A percentile compares a stretch with the other conserved stretches of the same genome.
Evolutionary conservation across 2,888 invertebrate genomes (phyloP).

Genomic region (Drosophila aldrichi): DNA sequence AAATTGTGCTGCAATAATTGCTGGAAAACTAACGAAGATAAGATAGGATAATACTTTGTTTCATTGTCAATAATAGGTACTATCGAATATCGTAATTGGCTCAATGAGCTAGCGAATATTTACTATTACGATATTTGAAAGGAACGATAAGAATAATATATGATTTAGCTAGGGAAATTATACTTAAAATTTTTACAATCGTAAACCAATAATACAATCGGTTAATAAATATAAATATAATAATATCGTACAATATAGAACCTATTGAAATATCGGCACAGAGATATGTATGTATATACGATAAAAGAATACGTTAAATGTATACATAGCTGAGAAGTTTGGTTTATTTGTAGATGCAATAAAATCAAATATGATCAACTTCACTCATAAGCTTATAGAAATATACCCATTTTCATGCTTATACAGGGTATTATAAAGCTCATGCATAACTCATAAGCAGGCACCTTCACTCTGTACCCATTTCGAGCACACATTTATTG

Average conservation of each 20-base stretch:
- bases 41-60: neutral
- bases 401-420: neutral
- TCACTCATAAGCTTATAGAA: neutral
- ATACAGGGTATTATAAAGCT: conserved; percentile 37
- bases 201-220: no score
- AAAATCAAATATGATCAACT: no score
- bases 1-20: neutral
- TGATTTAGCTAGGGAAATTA: neutral
- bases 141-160: neutral
- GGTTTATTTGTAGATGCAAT: no score
- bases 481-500: conserved; percentile 48
- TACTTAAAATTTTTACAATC: no score
- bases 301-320: no score
- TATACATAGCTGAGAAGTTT: no score
- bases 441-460: conserved; percentile 74
- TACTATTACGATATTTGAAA: neutral
- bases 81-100: neutral
- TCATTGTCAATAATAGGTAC: neutral
- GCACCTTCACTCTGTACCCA: conserved; percentile 20
- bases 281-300: no score
- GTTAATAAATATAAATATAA: no score
- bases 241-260: no score
- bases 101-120: no score
- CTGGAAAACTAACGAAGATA: neutral
- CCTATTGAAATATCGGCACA: no score